These are phyloP conservation scores for Hormiphora californensis DNA, from an alignment of 37 sponge, comb jelly and placozoan species.

Conservation along the genomic window DNA sequence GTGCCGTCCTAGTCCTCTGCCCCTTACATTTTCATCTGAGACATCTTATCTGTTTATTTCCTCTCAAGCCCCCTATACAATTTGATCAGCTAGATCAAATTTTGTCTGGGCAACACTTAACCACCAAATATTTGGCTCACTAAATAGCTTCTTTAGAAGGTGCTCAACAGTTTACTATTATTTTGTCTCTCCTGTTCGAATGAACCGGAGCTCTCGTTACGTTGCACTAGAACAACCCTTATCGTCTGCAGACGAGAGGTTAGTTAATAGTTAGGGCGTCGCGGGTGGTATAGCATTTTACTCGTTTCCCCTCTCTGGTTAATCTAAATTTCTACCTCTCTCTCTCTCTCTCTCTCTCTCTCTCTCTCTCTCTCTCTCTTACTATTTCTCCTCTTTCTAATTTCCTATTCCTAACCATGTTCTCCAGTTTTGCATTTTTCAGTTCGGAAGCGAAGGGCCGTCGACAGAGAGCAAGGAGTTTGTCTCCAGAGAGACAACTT, in stretches of 20 bases:
- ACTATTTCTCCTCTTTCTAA: background rate
- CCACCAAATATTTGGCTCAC: too few relatives aligned
- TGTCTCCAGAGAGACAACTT: conserved; percentile 31
- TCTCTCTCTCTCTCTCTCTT: background rate
- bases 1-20: too few relatives aligned
- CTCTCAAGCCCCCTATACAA: too few relatives aligned
- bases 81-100: too few relatives aligned
- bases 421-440: background rate
- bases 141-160: too few relatives aligned
- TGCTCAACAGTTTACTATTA: too few relatives aligned
- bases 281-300: background rate
- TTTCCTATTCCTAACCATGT: background rate
- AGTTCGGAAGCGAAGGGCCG: conserved; percentile 53
- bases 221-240: too few relatives aligned
- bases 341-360: background rate
- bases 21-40: too few relatives aligned
- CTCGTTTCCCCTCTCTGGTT: background rate
- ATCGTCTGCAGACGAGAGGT: background rate
- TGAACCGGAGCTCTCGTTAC: too few relatives aligned
- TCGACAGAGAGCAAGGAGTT: conserved; percentile 20
- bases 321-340: background rate
- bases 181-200: too few relatives aligned
- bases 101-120: too few relatives aligned
- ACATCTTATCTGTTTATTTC: too few relatives aligned
- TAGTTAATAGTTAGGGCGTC: background rate